phyloP scores from a whole-genome alignment of 2,113 vertebrate species.

The Otis tarda region DNA sequence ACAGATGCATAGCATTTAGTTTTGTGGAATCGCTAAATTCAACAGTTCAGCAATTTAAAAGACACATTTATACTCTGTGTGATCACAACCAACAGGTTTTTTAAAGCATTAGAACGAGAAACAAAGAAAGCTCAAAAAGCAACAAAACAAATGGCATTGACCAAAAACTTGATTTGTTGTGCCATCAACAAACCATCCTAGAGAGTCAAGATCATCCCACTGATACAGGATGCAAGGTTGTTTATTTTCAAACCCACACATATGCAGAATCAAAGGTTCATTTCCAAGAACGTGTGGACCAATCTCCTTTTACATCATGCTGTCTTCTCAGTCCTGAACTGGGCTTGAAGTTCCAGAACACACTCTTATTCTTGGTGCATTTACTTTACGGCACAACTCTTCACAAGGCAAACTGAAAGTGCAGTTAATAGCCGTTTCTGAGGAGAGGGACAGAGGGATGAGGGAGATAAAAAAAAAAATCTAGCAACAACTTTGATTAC shows the following conservation, averaged over 20 bases:
- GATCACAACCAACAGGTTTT: not conserved
- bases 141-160: not conserved
- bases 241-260: not conserved
- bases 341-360: not conserved
- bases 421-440: not conserved
- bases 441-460: not conserved
- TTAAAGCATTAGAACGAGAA: not conserved
- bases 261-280: not conserved
- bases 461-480: not conserved
- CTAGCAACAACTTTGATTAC: not conserved
- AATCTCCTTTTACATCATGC: not conserved
- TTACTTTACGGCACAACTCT: not conserved
- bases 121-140: not conserved
- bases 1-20: rapidly evolving
- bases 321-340: not conserved
- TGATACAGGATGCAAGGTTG: rapidly evolving
- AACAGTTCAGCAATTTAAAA: not conserved
- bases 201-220: not conserved
- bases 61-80: not conserved
- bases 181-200: not conserved
- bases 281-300: not conserved
- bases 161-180: not conserved
- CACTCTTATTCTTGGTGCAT: not conserved
- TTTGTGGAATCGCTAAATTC: not conserved
- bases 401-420: not conserved